Percentiles rank a stretch among this genome's conserved stretches.
phyloP scores from a whole-genome alignment of 1,140 invertebrate species.

The Brachionus manjavacas region DNA sequence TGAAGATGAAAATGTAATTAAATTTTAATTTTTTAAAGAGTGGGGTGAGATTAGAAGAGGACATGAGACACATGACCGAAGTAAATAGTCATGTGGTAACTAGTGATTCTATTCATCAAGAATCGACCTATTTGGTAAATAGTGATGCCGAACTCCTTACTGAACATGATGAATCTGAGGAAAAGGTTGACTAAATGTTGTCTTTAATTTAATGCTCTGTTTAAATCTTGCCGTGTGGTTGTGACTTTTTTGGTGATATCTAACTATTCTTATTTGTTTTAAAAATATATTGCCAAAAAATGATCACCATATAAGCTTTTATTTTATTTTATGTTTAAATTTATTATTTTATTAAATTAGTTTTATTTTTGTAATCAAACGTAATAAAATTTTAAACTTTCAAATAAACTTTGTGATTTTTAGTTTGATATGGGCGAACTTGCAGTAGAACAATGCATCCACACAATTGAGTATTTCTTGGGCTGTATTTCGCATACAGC shows the following conservation, averaged over 20 bases:
- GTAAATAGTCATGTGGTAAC: not conserved
- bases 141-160: not conserved
- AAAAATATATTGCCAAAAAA: not conserved
- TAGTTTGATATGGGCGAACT: conserved; percentile 68
- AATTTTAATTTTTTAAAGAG: conserved; percentile 30
- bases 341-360: not conserved
- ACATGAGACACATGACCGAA: conserved; percentile 4
- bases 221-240: not conserved
- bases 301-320: not conserved
- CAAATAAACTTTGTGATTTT: not conserved
- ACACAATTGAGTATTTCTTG: conserved; percentile 92
- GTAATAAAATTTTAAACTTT: not conserved
- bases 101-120: conserved; percentile 16
- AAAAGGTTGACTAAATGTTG: conserved; percentile 33
- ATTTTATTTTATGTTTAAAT: not conserved
- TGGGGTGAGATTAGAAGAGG: conserved; percentile 25
- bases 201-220: not conserved
- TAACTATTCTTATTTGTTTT: not conserved
- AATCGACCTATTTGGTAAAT: not conserved
- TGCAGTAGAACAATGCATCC: conserved; percentile 85
- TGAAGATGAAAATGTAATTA: conserved; percentile 39
- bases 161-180: conserved; percentile 22
- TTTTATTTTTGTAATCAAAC: not conserved
- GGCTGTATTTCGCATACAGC: conserved; percentile 93
- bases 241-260: not conserved